These are phyloP conservation scores for Galerucella pusilla DNA, from an alignment of 2,888 invertebrate genomes.

Conservation along the genomic window DNA sequence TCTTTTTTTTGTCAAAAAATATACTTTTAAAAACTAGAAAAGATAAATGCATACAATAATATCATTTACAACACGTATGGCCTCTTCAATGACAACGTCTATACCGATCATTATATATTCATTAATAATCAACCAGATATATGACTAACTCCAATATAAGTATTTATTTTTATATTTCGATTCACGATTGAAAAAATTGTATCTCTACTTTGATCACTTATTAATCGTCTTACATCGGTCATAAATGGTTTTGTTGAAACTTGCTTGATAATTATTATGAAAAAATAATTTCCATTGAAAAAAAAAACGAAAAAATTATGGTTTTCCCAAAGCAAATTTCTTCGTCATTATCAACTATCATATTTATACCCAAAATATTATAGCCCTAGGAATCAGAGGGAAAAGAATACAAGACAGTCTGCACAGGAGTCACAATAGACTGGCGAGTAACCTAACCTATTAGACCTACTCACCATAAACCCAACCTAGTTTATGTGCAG, in stretches of 20 bases:
- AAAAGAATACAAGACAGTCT: too few species aligned
- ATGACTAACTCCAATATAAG: constrained; percentile 27
- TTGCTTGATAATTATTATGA: too few species aligned
- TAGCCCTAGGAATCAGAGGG: too few species aligned
- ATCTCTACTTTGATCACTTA: neutral
- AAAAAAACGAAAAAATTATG: too few species aligned
- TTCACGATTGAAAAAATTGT: constrained; percentile 28
- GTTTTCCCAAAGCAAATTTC: too few species aligned
- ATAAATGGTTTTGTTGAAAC: neutral
- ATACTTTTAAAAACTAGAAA: constrained; percentile 62
- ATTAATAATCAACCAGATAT: constrained; percentile 15
- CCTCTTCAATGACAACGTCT: constrained; percentile 46
- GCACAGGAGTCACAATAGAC: too few species aligned
- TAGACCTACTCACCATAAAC: too few species aligned
- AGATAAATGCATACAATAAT: constrained; percentile 58
- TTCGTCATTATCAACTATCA: too few species aligned
- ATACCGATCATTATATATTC: constrained; percentile 26
- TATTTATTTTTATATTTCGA: constrained; percentile 40
- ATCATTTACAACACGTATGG: constrained; percentile 53
- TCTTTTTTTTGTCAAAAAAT: constrained; percentile 62
- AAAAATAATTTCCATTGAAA: too few species aligned
- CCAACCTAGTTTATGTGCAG: too few species aligned
- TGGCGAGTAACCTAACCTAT: too few species aligned
- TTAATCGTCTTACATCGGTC: neutral
- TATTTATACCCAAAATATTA: too few species aligned